Base-by-base conservation (phyloP, 2,888 invertebrate genomes). In the Tinea semifulvella region DNA sequence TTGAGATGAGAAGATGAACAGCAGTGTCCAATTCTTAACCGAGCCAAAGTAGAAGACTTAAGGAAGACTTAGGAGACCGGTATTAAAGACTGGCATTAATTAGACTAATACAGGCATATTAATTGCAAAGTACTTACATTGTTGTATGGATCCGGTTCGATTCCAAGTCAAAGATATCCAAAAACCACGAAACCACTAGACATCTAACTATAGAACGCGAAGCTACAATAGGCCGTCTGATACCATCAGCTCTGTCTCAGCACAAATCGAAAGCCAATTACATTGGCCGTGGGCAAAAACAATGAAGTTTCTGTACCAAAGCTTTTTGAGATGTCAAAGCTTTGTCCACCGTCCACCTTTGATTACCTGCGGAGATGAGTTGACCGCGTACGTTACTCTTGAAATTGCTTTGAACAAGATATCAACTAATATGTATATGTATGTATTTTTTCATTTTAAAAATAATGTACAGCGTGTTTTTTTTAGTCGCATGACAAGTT, bases 261-360 rank as follows among this genome's bases (percentile, higher is more conserved):
- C 64, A 64, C 64, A 68, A 66, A 72, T 74, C 64, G 69, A 74
- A 75, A 72, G 68, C 60, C 76, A 76, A 77, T 79, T 76, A 75
- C 65, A 17, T 52, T 65, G 60, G 63, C 62, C 63, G 67, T 66
- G 65, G 65, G 68, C 67, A 65, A 61, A 58, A 59, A 55, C 53
- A 52, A 51, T 49, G 54, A 63, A 69, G 65, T 13, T n/a, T 13
- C 40, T 14, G 22, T 14, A 22, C 22, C 22, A 22, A 40, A 40
- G 40, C 40, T 40, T 40, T 40, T 40, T 40, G 40, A 40, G 40
- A 68, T 65, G 59, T 40, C 40, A 40, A 40, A 67, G 63, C 71
- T 75, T 75, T 73, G 73, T 74, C 18, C 58, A 13, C 2, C 4
- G 62, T 68, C 63, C 65, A 68, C 71, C 73, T 77, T 76, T 79